phyloP scores from a whole-genome alignment of 2,113 vertebrate genomes.

The Steatornis caripensis region DNA sequence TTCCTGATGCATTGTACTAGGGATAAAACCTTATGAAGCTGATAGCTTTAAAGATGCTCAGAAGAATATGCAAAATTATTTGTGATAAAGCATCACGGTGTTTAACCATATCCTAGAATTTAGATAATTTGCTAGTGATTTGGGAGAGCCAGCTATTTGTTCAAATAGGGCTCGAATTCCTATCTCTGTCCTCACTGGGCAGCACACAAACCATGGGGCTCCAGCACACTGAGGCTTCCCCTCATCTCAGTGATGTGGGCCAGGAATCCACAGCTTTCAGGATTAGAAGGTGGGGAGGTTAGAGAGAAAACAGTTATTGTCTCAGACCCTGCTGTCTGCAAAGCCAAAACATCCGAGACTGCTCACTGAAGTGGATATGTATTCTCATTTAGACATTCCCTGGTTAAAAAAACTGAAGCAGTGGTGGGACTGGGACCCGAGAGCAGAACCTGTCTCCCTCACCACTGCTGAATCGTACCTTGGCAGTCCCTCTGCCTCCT shows the following conservation, averaged over 20 bases:
- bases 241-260: background rate
- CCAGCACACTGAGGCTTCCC: background rate
- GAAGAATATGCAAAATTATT: background rate
- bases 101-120: background rate
- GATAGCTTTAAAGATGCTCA: background rate
- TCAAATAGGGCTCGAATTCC: background rate
- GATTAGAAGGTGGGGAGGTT: background rate
- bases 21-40: background rate
- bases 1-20: background rate
- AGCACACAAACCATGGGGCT: background rate
- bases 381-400: background rate
- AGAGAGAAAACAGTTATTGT: background rate
- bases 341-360: background rate
- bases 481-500: background rate
- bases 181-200: background rate
- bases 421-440: background rate
- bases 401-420: background rate
- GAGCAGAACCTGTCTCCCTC: background rate
- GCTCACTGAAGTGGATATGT: background rate
- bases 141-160: background rate
- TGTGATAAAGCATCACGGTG: background rate
- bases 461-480: background rate
- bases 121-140: background rate
- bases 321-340: background rate
- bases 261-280: background rate